phyloP scores from a whole-genome alignment of 2,797 vertebrate genomes.

The Xenopus petersii region DNA sequence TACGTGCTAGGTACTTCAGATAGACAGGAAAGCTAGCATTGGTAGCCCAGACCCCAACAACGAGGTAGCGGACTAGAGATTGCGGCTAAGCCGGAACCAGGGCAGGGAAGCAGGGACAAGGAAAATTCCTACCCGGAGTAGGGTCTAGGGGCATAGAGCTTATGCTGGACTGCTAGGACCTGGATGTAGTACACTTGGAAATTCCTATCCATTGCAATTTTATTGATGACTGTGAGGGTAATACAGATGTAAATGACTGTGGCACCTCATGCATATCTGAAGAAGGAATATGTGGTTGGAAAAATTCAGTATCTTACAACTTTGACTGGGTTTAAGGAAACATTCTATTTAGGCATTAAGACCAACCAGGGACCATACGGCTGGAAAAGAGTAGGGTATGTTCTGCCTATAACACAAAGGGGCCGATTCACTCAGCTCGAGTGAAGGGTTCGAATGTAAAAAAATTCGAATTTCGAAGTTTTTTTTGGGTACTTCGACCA shows the following conservation, averaged over 20 bases:
- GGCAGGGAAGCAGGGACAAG: too few species aligned
- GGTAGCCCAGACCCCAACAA: too few species aligned
- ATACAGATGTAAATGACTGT: constrained; percentile 79
- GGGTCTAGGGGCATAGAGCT: constrained; percentile 57
- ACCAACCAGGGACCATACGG: constrained; percentile 78
- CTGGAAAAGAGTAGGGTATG: constrained; percentile 72
- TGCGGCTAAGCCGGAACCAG: too few species aligned
- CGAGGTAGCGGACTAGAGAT: too few species aligned
- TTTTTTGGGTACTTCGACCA: too few species aligned
- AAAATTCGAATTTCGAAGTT: too few species aligned
- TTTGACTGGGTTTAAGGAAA: constrained; percentile 76
- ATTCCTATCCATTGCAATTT: constrained; percentile 63
- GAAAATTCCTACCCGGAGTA: too few species aligned
- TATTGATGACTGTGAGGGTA: constrained; percentile 80
- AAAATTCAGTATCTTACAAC: constrained; percentile 78
- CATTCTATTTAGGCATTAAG: constrained; percentile 68
- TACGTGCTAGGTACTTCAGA: too few species aligned
- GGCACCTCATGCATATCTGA: constrained; percentile 88
- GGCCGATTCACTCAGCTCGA: too few species aligned
- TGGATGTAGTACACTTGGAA: constrained; percentile 58
- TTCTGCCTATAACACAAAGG: constrained; percentile 29
- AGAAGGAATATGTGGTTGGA: constrained; percentile 81
- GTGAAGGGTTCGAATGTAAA: too few species aligned
- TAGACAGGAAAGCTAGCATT: too few species aligned
- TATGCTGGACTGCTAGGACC: constrained; percentile 70